Percentiles rank a stretch among this genome's conserved stretches.
Conservation (phyloP, 2,888 invertebrate genomes). For the Ectemnius continuus region DNA sequence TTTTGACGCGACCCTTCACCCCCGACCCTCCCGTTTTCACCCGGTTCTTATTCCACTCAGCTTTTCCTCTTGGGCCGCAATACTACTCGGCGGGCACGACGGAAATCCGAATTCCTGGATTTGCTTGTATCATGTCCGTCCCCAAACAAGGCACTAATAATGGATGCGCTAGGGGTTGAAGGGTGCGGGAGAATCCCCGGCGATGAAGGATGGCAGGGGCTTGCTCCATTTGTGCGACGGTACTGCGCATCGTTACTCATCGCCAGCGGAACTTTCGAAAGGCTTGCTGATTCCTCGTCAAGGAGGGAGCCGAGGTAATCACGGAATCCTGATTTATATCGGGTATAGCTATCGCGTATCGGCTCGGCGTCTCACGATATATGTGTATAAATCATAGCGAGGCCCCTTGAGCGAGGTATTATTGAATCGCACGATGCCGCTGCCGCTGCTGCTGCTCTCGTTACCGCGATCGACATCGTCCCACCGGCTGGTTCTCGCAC, state of each 20-base stretch:
- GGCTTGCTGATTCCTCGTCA: slow-evolving; percentile 29
- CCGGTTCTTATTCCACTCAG: neutral
- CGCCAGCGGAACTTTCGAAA: slow-evolving; percentile 25
- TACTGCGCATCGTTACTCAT: slow-evolving; percentile 23
- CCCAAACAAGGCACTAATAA: slow-evolving; percentile 14
- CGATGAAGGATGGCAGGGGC: slow-evolving; percentile 1
- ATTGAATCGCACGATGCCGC: slow-evolving; percentile 42
- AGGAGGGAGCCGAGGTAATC: slow-evolving; percentile 36
- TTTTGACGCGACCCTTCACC: neutral
- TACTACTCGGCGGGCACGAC: neutral
- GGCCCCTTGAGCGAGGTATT: slow-evolving; percentile 28
- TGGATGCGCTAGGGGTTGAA: neutral
- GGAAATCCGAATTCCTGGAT: neutral
- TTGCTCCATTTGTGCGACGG: slow-evolving; percentile 22
- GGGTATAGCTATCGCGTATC: slow-evolving; percentile 34
- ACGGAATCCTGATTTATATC: slow-evolving; percentile 66
- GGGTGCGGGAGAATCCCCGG: neutral
- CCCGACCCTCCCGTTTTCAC: neutral
- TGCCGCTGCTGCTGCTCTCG: slow-evolving; percentile 19
- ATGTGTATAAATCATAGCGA: slow-evolving; percentile 31
- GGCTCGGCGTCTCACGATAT: slow-evolving; percentile 39
- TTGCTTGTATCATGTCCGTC: neutral
- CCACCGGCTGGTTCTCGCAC: slow-evolving; percentile 1
- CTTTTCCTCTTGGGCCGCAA: neutral
- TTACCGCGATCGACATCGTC: slow-evolving; percentile 7